Percentiles rank a stretch among this genome's conserved stretches.
Conservation (phyloP, 2,888 invertebrate genomes). For the Nemotelus pantherinus region DNA sequence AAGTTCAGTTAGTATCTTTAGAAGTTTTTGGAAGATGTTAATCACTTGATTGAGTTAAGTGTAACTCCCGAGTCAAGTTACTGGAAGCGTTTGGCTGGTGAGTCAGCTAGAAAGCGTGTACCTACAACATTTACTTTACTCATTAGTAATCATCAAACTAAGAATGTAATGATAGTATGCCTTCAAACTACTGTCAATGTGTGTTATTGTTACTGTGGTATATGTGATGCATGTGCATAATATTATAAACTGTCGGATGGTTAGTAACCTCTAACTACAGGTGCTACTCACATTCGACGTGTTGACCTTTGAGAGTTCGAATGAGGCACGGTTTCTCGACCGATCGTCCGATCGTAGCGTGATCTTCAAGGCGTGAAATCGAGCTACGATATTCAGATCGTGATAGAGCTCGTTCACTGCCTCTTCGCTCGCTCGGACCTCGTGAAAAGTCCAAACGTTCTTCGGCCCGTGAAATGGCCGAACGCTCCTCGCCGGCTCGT, state of each 20-base stretch:
- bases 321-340: constrained; percentile 76
- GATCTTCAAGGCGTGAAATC: constrained; percentile 56
- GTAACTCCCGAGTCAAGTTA: neutral
- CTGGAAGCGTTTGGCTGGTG: neutral
- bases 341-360: constrained; percentile 57
- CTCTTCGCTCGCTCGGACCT: constrained; percentile 17
- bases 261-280: constrained; percentile 23
- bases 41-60: neutral
- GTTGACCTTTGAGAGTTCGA: constrained; percentile 79
- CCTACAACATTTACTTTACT: neutral
- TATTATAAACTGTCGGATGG: neutral
- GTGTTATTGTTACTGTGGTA: neutral
- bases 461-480: constrained; percentile 44
- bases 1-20: neutral
- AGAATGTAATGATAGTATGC: too few species aligned
- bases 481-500: constrained; percentile 43
- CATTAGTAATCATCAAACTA: too few species aligned
- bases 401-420: constrained; percentile 36
- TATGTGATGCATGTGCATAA: constrained; percentile 4
- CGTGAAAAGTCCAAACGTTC: constrained; percentile 35
- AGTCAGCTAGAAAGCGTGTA: neutral
- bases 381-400: constrained; percentile 47
- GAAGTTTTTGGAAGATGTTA: neutral
- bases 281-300: constrained; percentile 79
- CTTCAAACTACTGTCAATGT: neutral